A percentile compares a stretch with the other conserved stretches of the same genome.
These are phyloP conservation scores for Coenobita brevimanus DNA, from an alignment of 1,140 invertebrate genomes.

Conservation along the genomic window DNA sequence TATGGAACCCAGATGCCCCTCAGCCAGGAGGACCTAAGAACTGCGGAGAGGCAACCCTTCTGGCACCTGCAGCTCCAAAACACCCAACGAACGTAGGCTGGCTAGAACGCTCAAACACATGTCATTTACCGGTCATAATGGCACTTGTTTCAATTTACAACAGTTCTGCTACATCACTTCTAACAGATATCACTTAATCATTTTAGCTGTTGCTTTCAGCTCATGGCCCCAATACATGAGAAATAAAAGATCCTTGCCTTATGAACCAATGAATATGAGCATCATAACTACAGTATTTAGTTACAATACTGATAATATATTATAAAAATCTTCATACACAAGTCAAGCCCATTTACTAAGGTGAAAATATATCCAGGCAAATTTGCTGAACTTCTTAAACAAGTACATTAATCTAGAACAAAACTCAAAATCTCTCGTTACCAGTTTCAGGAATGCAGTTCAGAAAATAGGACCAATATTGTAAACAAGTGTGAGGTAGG, in stretches of 20 bases:
- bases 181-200: neutral
- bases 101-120: slow-evolving; percentile 65
- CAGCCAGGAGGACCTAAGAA: slow-evolving; percentile 28
- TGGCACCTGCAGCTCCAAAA: slow-evolving; percentile 46
- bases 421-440: slow-evolving; percentile 28
- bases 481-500: slow-evolving; percentile 60
- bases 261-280: neutral
- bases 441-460: slow-evolving; percentile 61
- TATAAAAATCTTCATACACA: too few relatives aligned
- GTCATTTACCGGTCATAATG: slow-evolving; percentile 42
- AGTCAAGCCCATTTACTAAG: too few relatives aligned
- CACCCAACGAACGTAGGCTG: slow-evolving; percentile 48
- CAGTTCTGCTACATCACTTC: neutral
- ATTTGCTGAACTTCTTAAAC: too few relatives aligned
- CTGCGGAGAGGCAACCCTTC: neutral
- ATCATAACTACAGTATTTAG: too few relatives aligned
- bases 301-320: too few relatives aligned
- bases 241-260: neutral
- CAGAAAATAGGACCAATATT: too few relatives aligned
- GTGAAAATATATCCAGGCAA: too few relatives aligned
- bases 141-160: neutral
- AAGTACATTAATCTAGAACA: slow-evolving; percentile 11
- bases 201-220: too few relatives aligned
- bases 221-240: too few relatives aligned
- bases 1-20: slow-evolving; percentile 25